Evolutionary conservation across 1,140 invertebrate species (phyloP).

Genomic region (Acyrthosiphon pisum): DNA sequence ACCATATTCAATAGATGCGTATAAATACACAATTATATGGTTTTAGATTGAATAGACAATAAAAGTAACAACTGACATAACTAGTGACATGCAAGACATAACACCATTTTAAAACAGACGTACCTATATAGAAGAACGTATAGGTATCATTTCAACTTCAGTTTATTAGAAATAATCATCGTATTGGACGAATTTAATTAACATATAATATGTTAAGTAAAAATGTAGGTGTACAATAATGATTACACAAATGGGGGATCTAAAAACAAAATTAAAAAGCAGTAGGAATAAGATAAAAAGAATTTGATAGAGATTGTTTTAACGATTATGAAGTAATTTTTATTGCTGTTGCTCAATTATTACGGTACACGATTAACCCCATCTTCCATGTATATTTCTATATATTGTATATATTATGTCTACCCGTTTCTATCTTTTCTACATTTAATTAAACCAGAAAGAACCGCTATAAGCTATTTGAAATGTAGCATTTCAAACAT

Average conservation of each 20-base stretch:
- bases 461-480: too few species aligned
- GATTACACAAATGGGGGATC: neutral
- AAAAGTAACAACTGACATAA: neutral
- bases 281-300: neutral
- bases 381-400: neutral
- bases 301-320: neutral
- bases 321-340: neutral
- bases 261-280: neutral
- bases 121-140: neutral
- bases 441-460: conserved; percentile 23
- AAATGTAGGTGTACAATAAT: neutral
- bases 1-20: neutral
- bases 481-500: neutral
- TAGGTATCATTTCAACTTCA: neutral
- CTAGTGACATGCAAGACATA: neutral
- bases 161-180: too few species aligned
- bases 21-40: neutral
- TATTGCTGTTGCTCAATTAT: neutral
- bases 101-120: neutral
- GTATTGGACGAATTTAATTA: neutral
- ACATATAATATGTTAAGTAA: neutral
- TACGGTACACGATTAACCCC: neutral
- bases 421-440: neutral
- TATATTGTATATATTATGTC: too few species aligned
- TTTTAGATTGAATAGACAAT: neutral